Percentiles rank a stretch among this genome's conserved stretches.
Evolutionary conservation across 2,113 vertebrate genomes (phyloP).

Genomic region (Cathartes aura): DNA sequence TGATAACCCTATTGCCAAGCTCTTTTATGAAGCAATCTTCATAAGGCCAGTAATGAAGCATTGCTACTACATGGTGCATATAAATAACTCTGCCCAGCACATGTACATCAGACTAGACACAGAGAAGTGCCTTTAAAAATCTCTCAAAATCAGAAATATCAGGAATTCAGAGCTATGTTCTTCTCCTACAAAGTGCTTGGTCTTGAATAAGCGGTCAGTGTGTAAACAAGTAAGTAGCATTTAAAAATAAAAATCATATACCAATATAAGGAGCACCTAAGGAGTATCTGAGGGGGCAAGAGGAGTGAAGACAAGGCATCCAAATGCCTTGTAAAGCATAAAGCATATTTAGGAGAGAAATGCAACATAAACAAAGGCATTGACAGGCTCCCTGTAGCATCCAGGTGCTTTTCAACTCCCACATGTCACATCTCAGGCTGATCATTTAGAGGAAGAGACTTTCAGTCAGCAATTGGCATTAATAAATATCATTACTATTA

Average conservation of each 20-base stretch:
- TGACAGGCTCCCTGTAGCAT: background rate
- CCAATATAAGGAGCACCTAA: conserved; percentile 14
- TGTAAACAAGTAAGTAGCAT: conserved; percentile 70
- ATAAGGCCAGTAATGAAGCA: background rate
- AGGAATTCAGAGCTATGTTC: background rate
- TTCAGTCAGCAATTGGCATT: background rate
- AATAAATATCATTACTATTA: background rate
- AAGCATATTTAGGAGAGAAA: conserved; percentile 34
- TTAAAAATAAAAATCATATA: conserved; percentile 64
- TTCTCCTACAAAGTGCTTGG: conserved; percentile 70
- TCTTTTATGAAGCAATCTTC: background rate
- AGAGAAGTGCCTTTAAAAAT: background rate
- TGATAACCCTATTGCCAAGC: background rate
- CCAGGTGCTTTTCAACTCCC: conserved; percentile 40
- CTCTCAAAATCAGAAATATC: background rate
- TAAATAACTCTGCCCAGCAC: background rate
- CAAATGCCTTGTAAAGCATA: background rate
- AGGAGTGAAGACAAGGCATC: conserved; percentile 2
- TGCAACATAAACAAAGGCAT: conserved; percentile 67
- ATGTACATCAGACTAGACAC: rapidly evolving
- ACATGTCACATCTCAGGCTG: background rate
- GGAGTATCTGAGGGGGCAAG: background rate
- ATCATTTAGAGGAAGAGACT: background rate
- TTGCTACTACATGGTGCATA: background rate
- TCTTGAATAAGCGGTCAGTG: conserved; percentile 78